These are phyloP conservation scores for Muscidifurax raptorellus DNA, from an alignment of 1,140 invertebrate genomes.

Conservation along the genomic window DNA sequence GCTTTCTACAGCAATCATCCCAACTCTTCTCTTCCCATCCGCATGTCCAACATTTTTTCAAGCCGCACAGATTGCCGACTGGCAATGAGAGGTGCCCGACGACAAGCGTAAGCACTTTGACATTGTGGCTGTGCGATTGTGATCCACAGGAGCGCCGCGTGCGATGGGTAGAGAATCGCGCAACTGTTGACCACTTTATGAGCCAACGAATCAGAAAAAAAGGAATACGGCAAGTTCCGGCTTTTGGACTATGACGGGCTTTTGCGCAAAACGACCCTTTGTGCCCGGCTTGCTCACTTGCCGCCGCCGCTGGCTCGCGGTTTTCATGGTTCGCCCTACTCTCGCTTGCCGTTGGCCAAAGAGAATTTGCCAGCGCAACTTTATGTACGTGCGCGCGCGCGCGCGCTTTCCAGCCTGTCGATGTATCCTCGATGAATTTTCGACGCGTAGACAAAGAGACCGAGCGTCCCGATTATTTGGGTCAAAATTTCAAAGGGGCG, in stretches of 20 bases:
- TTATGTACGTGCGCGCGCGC: not conserved
- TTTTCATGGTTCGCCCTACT: not conserved
- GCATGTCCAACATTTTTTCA: no score
- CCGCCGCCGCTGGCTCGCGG: not conserved
- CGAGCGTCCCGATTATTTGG: not conserved
- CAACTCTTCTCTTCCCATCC: no score
- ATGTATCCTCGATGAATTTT: constrained; percentile 22
- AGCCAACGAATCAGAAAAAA: constrained; percentile 33
- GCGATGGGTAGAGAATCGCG: not conserved
- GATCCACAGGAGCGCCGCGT: not conserved
- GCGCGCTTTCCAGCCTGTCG: not conserved
- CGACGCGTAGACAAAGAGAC: not conserved
- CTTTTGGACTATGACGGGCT: constrained; percentile 3
- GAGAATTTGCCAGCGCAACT: not conserved
- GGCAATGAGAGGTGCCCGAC: not conserved
- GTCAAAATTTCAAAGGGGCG: constrained; percentile 45
- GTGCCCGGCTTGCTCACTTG: not conserved
- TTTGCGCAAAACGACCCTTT: constrained; percentile 10
- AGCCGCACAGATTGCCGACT: no score
- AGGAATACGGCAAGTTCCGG: constrained; percentile 17
- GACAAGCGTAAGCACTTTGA: not conserved
- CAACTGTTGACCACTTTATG: constrained; percentile 27
- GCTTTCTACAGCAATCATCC: no score
- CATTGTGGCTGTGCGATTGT: not conserved
- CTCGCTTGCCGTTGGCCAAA: not conserved